Conservation (phyloP, 1,140 invertebrate genomes). For the Drosophila setifemur region DNA sequence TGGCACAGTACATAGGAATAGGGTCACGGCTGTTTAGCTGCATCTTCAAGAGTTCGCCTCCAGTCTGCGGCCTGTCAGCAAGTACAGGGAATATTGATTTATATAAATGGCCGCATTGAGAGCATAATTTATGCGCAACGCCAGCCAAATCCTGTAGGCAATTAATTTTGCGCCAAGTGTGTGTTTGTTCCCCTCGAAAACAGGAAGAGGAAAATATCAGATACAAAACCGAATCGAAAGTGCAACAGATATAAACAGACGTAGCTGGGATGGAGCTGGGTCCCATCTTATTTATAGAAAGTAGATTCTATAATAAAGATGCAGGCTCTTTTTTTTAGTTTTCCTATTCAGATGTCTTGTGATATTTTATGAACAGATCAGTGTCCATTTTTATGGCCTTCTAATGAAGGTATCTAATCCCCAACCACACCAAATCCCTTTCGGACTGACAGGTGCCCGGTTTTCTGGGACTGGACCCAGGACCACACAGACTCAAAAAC, state of each 20-base stretch:
- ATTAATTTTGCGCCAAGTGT: conserved; percentile 62
- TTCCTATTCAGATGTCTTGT: conserved; percentile 15
- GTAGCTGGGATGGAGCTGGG: conserved; percentile 1
- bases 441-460: conserved; percentile 23
- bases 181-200: no score
- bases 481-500: conserved; percentile 19
- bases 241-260: conserved; percentile 51
- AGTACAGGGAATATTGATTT: conserved; percentile 69
- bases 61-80: conserved; percentile 52
- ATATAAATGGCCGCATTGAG: conserved; percentile 64
- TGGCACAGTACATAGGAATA: conserved; percentile 57
- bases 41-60: conserved; percentile 1
- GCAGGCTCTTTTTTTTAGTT: background rate
- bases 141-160: conserved; percentile 54
- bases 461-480: conserved; percentile 15
- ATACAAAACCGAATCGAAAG: conserved; percentile 25
- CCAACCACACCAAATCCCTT: no score
- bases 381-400: conserved; percentile 30
- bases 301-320: conserved; percentile 21
- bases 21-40: conserved; percentile 49
- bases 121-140: conserved; percentile 68
- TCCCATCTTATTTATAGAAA: conserved; percentile 58
- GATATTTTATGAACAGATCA: conserved; percentile 21
- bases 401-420: conserved; percentile 41
- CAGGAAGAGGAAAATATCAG: conserved; percentile 10